Evolutionary conservation across 2,797 vertebrate species (phyloP), one percentile per base, ranked within the genome.

Genomic region (Sylvia borin): DNA sequence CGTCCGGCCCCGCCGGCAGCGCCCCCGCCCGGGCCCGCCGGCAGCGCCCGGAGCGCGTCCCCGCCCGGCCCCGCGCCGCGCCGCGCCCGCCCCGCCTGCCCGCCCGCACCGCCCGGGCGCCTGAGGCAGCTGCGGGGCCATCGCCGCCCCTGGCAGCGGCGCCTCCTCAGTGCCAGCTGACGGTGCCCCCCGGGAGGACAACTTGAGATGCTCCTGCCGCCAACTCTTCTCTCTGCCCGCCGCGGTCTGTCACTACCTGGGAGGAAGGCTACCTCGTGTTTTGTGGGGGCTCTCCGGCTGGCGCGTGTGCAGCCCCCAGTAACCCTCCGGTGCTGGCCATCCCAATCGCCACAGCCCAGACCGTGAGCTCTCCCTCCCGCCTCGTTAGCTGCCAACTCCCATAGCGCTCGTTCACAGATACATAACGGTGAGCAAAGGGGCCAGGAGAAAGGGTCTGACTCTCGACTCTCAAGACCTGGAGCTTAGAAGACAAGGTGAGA

Each of bases 341-440:
- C 32, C 42, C 51, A 4, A 5, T 11, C 48, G 4, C 13, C 74
- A 1, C 13, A 16, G 11, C 16, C 43, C 21, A 2, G 5, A 8
- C 0, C 14, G 16, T 1, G 64, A 65, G 42, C 64, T 26, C 29
- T 21, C 38, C 29, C 12, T 51, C 64, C 79, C 34, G 0, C 8
- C 34, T 38, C 58, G 1, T 16, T 2, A 34, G n/a, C 47, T 32
- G 53, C 51, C 71, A 19, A 0, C 42, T 58, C 50, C 43, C 9
- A 0, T 17, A 24, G 18, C 29, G 1, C 6, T 18, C 25, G 0
- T 5, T 47, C 70, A 7, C 42, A 3, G 21, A 1, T 6, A 10
- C 1, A 1, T 3, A 42, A 11, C 13, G 3, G 40, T 9, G 29
- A 19, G 55, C 26, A 13, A 60, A n/a, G 40, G 20, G 13, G 6